Conservation (phyloP, 2,113 vertebrate species). For the Thunnus thynnus region DNA sequence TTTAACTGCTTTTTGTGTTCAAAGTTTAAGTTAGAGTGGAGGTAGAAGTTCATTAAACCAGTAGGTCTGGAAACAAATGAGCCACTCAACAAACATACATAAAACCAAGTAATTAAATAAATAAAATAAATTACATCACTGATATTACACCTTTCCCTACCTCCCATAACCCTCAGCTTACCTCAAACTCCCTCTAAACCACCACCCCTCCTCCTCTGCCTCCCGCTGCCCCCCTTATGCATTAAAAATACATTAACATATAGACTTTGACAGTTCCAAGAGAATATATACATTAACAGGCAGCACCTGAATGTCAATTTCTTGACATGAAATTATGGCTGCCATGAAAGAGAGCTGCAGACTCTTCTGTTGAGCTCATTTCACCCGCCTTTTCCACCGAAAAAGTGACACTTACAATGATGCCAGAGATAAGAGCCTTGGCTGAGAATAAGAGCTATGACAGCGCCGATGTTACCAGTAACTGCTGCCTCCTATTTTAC, state of each 20-base stretch:
- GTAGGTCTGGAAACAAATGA: background rate
- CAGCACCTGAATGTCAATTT: slow-evolving; percentile 17
- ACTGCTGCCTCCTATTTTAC: slow-evolving; percentile 40
- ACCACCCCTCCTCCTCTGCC: background rate
- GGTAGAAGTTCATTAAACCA: background rate
- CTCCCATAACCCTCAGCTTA: background rate
- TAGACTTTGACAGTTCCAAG: slow-evolving; percentile 2
- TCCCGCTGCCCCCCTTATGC: background rate
- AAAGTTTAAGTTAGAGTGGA: background rate
- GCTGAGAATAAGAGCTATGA: slow-evolving; percentile 44
- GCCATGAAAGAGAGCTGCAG: slow-evolving; percentile 23
- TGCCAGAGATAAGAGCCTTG: slow-evolving; percentile 41
- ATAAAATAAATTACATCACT: background rate
- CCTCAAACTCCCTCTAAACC: background rate
- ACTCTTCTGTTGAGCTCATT: slow-evolving; percentile 34
- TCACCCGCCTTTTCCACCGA: slow-evolving; percentile 17
- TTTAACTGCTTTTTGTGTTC: background rate
- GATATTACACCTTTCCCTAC: background rate
- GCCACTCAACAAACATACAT: background rate
- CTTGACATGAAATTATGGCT: slow-evolving; percentile 33
- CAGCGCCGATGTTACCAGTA: slow-evolving; percentile 42
- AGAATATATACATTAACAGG: slow-evolving; percentile 27
- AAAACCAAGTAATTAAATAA: background rate
- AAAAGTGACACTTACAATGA: slow-evolving; percentile 48
- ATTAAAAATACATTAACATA: slow-evolving; percentile 28